These are phyloP conservation scores for Upupa epops DNA, from an alignment of 2,113 vertebrate genomes.

Conservation along the genomic window DNA sequence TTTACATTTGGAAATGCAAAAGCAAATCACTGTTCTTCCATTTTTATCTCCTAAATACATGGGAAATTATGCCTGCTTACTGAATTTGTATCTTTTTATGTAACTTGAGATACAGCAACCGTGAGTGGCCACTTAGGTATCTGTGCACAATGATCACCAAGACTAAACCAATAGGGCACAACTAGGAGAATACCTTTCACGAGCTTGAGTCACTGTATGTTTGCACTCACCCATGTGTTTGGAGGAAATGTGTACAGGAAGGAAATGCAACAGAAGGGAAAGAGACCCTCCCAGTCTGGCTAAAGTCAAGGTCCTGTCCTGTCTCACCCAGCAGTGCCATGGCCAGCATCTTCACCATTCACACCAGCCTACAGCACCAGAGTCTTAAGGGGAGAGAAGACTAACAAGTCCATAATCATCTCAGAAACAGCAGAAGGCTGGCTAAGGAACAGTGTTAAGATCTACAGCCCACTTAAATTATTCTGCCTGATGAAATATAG, in stretches of 20 bases:
- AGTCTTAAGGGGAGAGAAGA: no score
- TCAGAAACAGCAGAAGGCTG: neutral
- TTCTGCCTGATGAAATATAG: neutral
- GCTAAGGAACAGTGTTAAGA: neutral
- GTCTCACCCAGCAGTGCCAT: neutral
- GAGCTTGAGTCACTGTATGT: neutral
- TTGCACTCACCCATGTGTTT: neutral
- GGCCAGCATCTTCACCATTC: neutral
- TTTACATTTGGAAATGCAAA: neutral
- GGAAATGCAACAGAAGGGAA: neutral
- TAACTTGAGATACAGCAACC: neutral
- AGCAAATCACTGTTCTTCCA: neutral
- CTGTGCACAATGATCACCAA: neutral
- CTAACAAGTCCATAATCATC: no score
- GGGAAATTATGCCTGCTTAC: neutral
- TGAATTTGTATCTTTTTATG: neutral
- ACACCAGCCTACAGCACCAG: no score
- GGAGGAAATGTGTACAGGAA: neutral
- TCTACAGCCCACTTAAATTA: neutral
- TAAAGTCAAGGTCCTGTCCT: accelerated
- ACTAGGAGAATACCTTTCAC: neutral
- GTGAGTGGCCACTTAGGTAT: neutral
- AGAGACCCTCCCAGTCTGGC: neutral
- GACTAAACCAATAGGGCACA: neutral
- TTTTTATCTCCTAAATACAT: neutral